A percentile compares a stretch with the other conserved stretches of the same genome.
Conservation (phyloP, 2,888 invertebrate genomes). For the Ischnura elegans region DNA sequence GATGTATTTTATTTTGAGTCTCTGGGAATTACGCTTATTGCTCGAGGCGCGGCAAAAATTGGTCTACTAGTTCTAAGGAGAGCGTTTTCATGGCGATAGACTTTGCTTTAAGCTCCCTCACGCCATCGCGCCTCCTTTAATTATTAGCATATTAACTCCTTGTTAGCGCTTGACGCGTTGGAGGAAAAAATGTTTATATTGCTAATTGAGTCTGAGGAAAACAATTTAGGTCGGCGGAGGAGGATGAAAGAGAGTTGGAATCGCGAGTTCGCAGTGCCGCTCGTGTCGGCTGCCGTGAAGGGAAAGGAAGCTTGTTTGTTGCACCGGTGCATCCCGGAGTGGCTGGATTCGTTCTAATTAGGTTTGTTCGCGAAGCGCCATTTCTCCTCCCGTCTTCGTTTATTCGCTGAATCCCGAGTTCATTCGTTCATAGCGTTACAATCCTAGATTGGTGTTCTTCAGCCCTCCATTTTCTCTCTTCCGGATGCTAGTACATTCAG, state of each 20-base stretch:
- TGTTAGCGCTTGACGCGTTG: not conserved
- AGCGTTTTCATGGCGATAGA: not conserved
- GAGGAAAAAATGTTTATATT: not conserved
- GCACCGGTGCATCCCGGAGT: not conserved
- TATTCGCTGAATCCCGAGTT: not conserved
- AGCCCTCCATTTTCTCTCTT: no score
- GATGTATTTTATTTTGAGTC: not conserved
- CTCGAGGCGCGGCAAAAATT: not conserved
- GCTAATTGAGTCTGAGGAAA: slow-evolving; percentile 24
- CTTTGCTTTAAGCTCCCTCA: not conserved
- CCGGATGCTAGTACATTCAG: no score
- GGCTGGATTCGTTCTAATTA: slow-evolving; percentile 21
- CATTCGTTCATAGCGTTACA: no score
- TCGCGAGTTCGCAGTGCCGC: not conserved
- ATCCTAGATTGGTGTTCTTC: no score
- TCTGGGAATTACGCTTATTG: not conserved
- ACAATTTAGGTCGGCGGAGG: slow-evolving; percentile 6
- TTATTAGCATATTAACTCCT: slow-evolving; percentile 16
- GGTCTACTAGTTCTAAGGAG: not conserved
- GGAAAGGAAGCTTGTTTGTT: not conserved
- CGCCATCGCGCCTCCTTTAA: not conserved
- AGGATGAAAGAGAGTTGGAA: not conserved
- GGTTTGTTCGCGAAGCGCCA: not conserved
- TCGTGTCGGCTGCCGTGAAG: not conserved
- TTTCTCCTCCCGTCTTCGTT: not conserved